Conservation (phyloP, 2,888 invertebrate genomes). For the Chalcosyrphus nemorum region DNA sequence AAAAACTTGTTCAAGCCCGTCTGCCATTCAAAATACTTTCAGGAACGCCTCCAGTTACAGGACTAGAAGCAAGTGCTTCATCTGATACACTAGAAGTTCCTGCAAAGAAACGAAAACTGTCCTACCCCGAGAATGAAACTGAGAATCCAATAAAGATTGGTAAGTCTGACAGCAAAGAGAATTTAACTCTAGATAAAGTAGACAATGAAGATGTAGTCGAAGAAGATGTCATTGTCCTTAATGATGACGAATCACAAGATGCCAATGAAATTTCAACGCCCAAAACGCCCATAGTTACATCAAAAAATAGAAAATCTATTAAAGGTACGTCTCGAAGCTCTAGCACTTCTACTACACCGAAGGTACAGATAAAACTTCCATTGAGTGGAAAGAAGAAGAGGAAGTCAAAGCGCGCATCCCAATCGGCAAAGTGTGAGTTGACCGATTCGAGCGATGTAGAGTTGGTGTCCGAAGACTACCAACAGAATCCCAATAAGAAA, state of each 20-base stretch:
- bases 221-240: slow-evolving; percentile 32
- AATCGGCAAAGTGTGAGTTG: slow-evolving; percentile 9
- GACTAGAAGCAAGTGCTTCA: slow-evolving; percentile 28
- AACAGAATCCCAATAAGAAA: slow-evolving; percentile 77
- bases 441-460: slow-evolving; percentile 77
- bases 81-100: slow-evolving; percentile 8
- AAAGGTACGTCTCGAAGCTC: slow-evolving; percentile 13
- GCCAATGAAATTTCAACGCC: background rate
- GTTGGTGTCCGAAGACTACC: slow-evolving; percentile 73
- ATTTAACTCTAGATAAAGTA: slow-evolving; percentile 14
- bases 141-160: slow-evolving; percentile 49
- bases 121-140: slow-evolving; percentile 73
- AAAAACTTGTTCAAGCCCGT: slow-evolving; percentile 85
- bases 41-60: slow-evolving; percentile 75
- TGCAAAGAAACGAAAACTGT: slow-evolving; percentile 78
- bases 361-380: slow-evolving; percentile 79
- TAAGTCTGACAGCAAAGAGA: slow-evolving; percentile 52
- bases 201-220: background rate
- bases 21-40: slow-evolving; percentile 85
- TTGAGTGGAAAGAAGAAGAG: slow-evolving; percentile 75
- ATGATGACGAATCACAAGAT: slow-evolving; percentile 18
- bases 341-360: slow-evolving; percentile 39
- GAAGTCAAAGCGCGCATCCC: slow-evolving; percentile 70
- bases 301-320: slow-evolving; percentile 31
- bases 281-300: slow-evolving; percentile 15